Conservation (phyloP, 2,113 vertebrate genomes). For the Corythornis vintsioides region DNA sequence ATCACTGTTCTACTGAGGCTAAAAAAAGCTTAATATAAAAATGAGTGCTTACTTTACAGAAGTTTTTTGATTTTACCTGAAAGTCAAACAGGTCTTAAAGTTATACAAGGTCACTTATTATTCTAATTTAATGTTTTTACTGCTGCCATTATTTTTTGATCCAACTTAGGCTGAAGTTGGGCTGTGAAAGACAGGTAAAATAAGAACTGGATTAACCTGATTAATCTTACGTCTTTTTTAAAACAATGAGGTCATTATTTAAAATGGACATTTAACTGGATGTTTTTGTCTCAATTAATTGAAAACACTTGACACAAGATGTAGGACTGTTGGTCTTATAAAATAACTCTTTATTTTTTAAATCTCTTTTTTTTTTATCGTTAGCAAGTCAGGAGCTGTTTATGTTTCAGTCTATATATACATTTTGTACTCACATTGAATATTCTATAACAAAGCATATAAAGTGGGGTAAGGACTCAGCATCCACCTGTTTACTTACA, state of each 20-base stretch:
- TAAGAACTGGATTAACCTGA: neutral
- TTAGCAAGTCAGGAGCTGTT: neutral
- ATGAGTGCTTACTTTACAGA: conserved; percentile 35
- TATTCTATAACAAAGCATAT: neutral
- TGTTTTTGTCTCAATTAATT: neutral
- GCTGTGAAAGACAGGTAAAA: neutral
- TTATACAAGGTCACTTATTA: conserved; percentile 64
- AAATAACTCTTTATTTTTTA: neutral
- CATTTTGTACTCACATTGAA: neutral
- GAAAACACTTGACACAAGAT: neutral
- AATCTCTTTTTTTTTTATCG: neutral
- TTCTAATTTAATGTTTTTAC: conserved; percentile 42
- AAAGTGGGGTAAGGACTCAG: neutral
- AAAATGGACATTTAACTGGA: neutral
- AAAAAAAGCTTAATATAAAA: conserved; percentile 73
- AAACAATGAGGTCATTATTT: neutral
- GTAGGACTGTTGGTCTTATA: neutral
- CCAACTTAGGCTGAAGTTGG: neutral
- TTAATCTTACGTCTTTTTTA: neutral
- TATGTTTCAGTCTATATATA: neutral
- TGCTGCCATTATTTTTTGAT: neutral
- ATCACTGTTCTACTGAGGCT: conserved; percentile 66
- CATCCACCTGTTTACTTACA: neutral
- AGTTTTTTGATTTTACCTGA: conserved; percentile 68
- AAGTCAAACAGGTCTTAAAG: conserved; percentile 72